phyloP scores from a whole-genome alignment of 2,888 invertebrate genomes.

The Leptarthrus brevirostris region DNA sequence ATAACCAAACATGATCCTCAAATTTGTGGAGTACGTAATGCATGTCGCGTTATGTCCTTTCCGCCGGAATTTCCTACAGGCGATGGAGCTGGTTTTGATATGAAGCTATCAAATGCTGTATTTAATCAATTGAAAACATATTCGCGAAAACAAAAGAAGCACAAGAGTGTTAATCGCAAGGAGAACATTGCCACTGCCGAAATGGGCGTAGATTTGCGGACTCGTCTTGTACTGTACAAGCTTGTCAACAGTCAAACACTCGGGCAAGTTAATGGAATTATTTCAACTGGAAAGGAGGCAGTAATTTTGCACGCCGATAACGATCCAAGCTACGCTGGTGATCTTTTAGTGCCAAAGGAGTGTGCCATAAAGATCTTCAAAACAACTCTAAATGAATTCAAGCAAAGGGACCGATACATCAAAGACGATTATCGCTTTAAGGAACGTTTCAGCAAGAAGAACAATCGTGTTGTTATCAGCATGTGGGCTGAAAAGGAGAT shows the following conservation, averaged over 20 bases:
- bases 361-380: conserved; percentile 92
- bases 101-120: conserved; percentile 85
- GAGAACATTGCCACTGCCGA: conserved; percentile 89
- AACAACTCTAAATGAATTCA: conserved; percentile 92
- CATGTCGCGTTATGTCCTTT: conserved; percentile 84
- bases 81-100: conserved; percentile 86
- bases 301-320: conserved; percentile 88
- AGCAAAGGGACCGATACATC: conserved; percentile 94
- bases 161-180: conserved; percentile 76
- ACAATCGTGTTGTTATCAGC: conserved; percentile 89
- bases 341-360: conserved; percentile 72
- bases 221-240: conserved; percentile 87
- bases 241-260: conserved; percentile 84
- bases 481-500: conserved; percentile 99
- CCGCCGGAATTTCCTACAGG: conserved; percentile 92
- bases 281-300: conserved; percentile 95
- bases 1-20: conserved; percentile 93
- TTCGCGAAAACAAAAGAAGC: neutral
- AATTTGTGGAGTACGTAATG: conserved; percentile 86
- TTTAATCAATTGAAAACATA: conserved; percentile 75
- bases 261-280: conserved; percentile 86
- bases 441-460: conserved; percentile 87
- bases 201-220: conserved; percentile 89
- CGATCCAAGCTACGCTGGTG: conserved; percentile 69
- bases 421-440: conserved; percentile 92